These are phyloP conservation scores for Hermaeophaga mercurialis DNA, from an alignment of 2,888 invertebrate genomes.

Conservation along the genomic window DNA sequence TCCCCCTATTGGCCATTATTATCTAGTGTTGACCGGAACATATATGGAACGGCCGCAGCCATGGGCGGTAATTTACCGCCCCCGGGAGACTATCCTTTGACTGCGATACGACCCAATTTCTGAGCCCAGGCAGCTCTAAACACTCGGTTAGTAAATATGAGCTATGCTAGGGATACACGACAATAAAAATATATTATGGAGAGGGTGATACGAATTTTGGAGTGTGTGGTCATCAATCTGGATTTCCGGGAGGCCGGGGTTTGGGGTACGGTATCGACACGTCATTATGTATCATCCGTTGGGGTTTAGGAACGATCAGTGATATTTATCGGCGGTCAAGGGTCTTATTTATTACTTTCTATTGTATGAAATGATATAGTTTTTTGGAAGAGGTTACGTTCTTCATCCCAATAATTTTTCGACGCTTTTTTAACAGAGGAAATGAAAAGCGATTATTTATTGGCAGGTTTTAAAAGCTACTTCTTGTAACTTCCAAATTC, in stretches of 20 bases:
- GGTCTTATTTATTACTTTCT: constrained; percentile 26
- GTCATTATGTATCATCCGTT: constrained; percentile 31
- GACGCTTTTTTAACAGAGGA: background rate
- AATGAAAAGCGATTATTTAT: background rate
- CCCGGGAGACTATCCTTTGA: constrained; percentile 28
- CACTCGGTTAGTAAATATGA: constrained; percentile 28
- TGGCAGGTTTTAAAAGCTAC: no score
- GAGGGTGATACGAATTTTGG: constrained; percentile 24
- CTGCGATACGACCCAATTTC: constrained; percentile 29
- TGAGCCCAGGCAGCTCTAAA: constrained; percentile 24
- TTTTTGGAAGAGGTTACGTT: constrained; percentile 10
- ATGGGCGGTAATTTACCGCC: constrained; percentile 27
- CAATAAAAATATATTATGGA: constrained; percentile 35
- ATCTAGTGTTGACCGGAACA: constrained; percentile 29
- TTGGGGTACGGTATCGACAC: constrained; percentile 22
- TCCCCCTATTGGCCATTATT: constrained; percentile 2
- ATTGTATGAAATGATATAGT: constrained; percentile 22
- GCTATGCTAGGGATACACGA: constrained; percentile 24
- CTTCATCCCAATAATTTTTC: constrained; percentile 18
- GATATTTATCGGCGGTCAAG: constrained; percentile 28
- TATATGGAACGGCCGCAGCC: constrained; percentile 16
- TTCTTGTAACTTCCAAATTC: no score
- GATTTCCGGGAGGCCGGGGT: constrained; percentile 26
- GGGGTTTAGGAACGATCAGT: constrained; percentile 31
- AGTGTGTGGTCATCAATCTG: constrained; percentile 32